phyloP scores from a whole-genome alignment of 92 coral and sea anemone species.

The Micromussa lordhowensis region DNA sequence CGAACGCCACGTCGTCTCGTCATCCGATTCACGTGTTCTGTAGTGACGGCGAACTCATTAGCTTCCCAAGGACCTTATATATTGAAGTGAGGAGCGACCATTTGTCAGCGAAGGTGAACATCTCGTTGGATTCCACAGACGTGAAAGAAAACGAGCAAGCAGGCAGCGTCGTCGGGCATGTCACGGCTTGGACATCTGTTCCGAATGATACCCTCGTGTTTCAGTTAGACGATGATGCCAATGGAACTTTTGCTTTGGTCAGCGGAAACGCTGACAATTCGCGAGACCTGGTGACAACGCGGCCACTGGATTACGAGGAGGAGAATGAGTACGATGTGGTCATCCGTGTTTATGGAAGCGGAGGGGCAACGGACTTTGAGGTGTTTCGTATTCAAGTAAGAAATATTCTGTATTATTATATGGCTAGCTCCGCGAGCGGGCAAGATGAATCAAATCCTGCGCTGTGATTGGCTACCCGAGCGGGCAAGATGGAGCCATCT shows the following conservation, averaged over 20 bases:
- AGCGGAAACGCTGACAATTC: constrained; percentile 50
- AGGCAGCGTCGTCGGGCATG: constrained; percentile 69
- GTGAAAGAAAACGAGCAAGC: constrained; percentile 69
- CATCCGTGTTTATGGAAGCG: constrained; percentile 71
- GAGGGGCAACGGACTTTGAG: constrained; percentile 70
- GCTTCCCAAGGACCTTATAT: constrained; percentile 54
- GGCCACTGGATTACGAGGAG: constrained; percentile 72
- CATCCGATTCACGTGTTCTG: constrained; percentile 68
- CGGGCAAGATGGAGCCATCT: too few species aligned
- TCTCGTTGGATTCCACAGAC: constrained; percentile 62
- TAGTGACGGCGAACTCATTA: constrained; percentile 13
- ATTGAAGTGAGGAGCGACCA: constrained; percentile 67
- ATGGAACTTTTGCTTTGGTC: constrained; percentile 70
- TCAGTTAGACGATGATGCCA: constrained; percentile 67
- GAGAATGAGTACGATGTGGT: constrained; percentile 50
- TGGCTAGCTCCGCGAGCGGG: too few species aligned
- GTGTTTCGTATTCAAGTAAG: constrained; percentile 68
- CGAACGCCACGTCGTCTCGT: constrained; percentile 66
- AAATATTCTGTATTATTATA: neutral
- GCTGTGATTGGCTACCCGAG: too few species aligned
- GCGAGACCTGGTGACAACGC: constrained; percentile 64
- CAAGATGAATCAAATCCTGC: too few species aligned
- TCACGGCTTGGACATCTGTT: constrained; percentile 53
- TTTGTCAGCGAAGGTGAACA: constrained; percentile 62
- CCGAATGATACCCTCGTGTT: constrained; percentile 57